Evolutionary conservation across 2,797 vertebrate species (phyloP), one percentile per base, ranked within the genome.

Genomic region (Petrocephalus sullivani): DNA sequence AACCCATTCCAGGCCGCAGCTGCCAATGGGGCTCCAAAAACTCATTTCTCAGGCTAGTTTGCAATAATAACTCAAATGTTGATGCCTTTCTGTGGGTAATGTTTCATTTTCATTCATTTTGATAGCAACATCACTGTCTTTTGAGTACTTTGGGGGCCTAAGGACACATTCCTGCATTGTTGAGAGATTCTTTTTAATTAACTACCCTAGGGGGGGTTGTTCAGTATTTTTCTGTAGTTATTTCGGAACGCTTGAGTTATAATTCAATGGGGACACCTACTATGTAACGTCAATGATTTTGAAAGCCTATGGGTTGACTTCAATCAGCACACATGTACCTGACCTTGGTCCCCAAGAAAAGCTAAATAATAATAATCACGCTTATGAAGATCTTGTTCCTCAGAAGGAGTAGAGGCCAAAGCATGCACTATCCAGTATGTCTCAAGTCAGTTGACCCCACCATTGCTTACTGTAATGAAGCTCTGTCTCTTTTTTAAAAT

Each of bases 111-210:
- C 67, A 71, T 71, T 85, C 54, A 83, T 81, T 81, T 49, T 81
- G 19, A 10, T 75, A 83, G 37, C n/a, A 46, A 21, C 54, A 57
- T 37, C 57, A 12, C n/a, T 58, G 4, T 60, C 46, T 78, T 37
- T 57, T 10, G 21, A 84, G 81, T 23, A 84, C 58, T 33, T 21
- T 46, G 41, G 54, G 83, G 81, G 2, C 28, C 8, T 37, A 64
- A 37, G 87, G 58, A 67, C 57, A 85, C 54, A n/a, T 57, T 71
- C 21, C 57, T 56, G 23, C 51, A 19, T 58, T 57, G 85, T 86
- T 86, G 85, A 86, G 57, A 86, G 37, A 56, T 46, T 60, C 54
- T 61, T 85, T 86, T 86, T 86, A 86, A 86, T 86, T 61, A 86
- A 37, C 57, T 61, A 86, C 85, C 56, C 85, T 60, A 85, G 85